Conservation (phyloP, 1,140 invertebrate species). For the Tetranychus cinnabarinus region DNA sequence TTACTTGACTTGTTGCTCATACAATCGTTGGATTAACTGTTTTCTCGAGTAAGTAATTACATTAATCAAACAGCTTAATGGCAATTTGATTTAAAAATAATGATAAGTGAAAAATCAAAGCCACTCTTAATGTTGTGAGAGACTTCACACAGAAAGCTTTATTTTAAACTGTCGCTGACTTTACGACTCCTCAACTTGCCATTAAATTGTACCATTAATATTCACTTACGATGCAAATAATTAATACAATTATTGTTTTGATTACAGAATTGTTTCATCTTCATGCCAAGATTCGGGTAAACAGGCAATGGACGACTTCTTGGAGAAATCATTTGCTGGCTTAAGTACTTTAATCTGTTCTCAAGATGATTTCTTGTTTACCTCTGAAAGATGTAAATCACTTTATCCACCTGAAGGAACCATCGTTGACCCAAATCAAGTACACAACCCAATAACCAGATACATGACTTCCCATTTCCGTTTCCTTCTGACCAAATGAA, state of each 20-base stretch:
- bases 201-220: too few species aligned
- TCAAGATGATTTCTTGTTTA: not conserved
- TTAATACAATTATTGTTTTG: too few species aligned
- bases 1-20: not conserved
- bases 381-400: not conserved
- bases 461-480: constrained; percentile 1
- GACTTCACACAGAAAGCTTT: too few species aligned
- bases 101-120: too few species aligned
- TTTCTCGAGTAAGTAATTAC: not conserved
- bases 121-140: too few species aligned
- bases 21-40: not conserved
- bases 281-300: not conserved
- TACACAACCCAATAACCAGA: constrained; percentile 1
- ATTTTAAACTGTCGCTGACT: too few species aligned
- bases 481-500: not conserved
- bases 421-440: not conserved
- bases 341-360: not conserved
- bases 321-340: not conserved
- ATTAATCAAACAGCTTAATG: not conserved
- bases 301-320: not conserved
- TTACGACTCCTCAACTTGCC: too few species aligned
- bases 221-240: too few species aligned
- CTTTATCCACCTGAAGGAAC: not conserved
- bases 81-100: too few species aligned
- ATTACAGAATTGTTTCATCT: not conserved